These are phyloP conservation scores for Halichoeres trimaculatus DNA, from an alignment of 2,113 vertebrate genomes.

Conservation along the genomic window DNA sequence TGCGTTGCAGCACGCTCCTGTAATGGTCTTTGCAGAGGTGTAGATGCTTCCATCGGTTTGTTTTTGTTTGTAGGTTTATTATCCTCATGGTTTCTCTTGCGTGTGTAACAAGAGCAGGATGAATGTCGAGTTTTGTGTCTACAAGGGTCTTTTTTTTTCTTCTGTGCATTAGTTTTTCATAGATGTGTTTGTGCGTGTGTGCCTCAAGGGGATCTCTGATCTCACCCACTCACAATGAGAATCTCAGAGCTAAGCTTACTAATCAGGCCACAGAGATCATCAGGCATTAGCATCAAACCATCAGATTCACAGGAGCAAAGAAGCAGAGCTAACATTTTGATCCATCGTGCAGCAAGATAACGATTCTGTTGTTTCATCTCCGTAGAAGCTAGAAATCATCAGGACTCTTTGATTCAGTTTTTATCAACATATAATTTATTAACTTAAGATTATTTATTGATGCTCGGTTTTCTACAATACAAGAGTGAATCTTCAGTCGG, in stretches of 20 bases:
- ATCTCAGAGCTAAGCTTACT: conserved; percentile 49
- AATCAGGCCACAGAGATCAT: conserved; percentile 60
- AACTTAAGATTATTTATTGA: neutral
- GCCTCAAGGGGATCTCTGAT: conserved; percentile 55
- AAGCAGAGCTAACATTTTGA: conserved; percentile 50
- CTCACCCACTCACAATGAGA: conserved; percentile 55
- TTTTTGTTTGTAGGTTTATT: conserved; percentile 3
- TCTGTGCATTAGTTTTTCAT: conserved; percentile 28
- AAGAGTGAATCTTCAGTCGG: neutral
- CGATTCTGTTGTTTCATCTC: conserved; percentile 22
- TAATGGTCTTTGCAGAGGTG: conserved; percentile 5
- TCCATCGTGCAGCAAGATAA: conserved; percentile 38
- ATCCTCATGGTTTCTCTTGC: neutral
- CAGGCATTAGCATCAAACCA: conserved; percentile 60
- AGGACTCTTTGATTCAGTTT: neutral
- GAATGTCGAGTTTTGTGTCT: conserved; percentile 14
- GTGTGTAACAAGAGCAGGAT: conserved; percentile 9
- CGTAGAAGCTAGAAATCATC: neutral
- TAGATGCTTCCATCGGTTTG: conserved; percentile 7
- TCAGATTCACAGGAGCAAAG: conserved; percentile 47
- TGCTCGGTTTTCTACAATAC: no score
- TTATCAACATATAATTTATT: neutral
- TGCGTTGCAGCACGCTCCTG: neutral
- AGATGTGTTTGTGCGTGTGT: conserved; percentile 1
- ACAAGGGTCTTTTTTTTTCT: neutral